Conservation (phyloP, 2,888 invertebrate genomes). For the Ormia ochracea region DNA sequence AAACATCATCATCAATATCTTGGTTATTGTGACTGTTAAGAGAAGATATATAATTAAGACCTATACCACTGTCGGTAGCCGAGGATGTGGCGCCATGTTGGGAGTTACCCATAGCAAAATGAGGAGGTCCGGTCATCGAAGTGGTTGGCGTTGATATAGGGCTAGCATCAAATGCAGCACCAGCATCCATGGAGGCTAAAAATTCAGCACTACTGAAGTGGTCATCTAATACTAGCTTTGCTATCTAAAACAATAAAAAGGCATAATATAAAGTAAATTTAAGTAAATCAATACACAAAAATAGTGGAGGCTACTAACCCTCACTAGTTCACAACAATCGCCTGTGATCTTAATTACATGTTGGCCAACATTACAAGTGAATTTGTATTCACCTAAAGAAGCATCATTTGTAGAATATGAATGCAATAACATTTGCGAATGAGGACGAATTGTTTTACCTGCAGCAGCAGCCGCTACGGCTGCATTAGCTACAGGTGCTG, state of each 20-base stretch:
- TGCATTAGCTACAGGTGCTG: constrained; percentile 66
- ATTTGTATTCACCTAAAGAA: constrained; percentile 90
- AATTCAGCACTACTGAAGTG: constrained; percentile 81
- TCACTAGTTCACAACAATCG: constrained; percentile 88
- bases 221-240: constrained; percentile 91
- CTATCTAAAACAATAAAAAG: constrained; percentile 80
- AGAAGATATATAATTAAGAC: constrained; percentile 74
- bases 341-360: constrained; percentile 91
- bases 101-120: constrained; percentile 70
- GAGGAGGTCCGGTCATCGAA: constrained; percentile 72
- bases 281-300: neutral
- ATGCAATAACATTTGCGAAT: constrained; percentile 80
- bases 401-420: constrained; percentile 90
- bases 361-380: constrained; percentile 89
- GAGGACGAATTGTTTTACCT: constrained; percentile 74
- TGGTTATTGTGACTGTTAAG: constrained; percentile 67
- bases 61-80: constrained; percentile 76
- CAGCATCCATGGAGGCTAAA: constrained; percentile 76
- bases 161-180: constrained; percentile 76
- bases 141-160: constrained; percentile 74
- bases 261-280: neutral
- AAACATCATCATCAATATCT: constrained; percentile 76
- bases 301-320: constrained; percentile 79
- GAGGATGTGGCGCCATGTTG: constrained; percentile 69
- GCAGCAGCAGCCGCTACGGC: constrained; percentile 70